Conservation (phyloP, 2,797 vertebrate species). For the Somateria mollissima region DNA sequence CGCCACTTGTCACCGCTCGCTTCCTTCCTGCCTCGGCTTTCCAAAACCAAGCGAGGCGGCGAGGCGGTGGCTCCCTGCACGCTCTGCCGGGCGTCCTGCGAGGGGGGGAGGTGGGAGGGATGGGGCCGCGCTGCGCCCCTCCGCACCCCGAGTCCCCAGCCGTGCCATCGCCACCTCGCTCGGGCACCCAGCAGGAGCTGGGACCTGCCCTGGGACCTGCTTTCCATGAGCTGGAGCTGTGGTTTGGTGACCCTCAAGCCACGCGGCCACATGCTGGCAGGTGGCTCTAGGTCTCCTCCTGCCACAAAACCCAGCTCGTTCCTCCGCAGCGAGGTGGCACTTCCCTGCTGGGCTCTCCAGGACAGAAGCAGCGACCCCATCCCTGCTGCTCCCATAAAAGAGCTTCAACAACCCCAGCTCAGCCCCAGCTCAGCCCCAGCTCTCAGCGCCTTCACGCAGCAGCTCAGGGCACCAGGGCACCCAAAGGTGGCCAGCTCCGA, state of each 20-base stretch:
- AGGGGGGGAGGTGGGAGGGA: not conserved
- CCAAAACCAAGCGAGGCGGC: slow-evolving; percentile 54
- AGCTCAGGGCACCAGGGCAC: not conserved
- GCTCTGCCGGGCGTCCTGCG: not conserved
- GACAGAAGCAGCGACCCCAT: not conserved
- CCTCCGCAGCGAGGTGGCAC: accelerated
- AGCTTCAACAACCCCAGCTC: not conserved
- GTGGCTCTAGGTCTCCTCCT: not conserved
- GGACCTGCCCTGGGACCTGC: not conserved
- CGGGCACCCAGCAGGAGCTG: too few relatives aligned
- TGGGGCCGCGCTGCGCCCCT: not conserved
- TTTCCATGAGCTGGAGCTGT: accelerated
- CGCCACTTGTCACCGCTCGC: not conserved
- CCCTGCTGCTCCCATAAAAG: not conserved
- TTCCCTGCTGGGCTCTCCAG: not conserved
- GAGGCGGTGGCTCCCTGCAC: not conserved
- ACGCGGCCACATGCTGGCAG: accelerated
- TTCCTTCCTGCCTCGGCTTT: slow-evolving; percentile 63
- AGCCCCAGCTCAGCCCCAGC: not conserved
- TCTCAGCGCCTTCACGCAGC: not conserved
- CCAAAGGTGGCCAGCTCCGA: not conserved
- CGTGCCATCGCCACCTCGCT: not conserved
- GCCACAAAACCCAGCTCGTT: accelerated
- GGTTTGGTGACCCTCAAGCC: not conserved
- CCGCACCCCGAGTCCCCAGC: too few relatives aligned